Base-by-base conservation (phyloP, 2,797 vertebrate genomes). In the Tarsius wallacei region DNA sequence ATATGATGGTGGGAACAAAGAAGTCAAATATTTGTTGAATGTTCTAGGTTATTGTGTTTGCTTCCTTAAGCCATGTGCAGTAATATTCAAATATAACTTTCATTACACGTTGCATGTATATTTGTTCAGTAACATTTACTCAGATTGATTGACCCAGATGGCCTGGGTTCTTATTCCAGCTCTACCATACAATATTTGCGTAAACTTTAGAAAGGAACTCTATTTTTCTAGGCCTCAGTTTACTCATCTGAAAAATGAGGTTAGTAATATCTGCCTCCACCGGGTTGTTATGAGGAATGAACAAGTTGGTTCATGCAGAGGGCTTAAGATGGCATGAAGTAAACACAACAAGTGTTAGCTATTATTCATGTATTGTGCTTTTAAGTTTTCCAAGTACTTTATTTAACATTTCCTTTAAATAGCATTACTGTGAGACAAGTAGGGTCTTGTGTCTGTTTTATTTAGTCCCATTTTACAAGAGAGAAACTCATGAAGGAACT, bases 371-470 rank as follows among this genome's bases (percentile, higher is more conserved):
- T 22, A 68, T 82, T 82, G 36, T 33, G 49, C 33, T 90, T 98
- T 94, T 82, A 82, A 92, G 47, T 90, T 96, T 96, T 93, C 47
- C 59, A 81, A 77, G 31, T 91, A 74, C 53, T 82, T 88, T 86
- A 83, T 82, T 88, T 86, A 83, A 68, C 4, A 71, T 93, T 88
- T 94, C 53, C 51, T 95, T 94, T 63, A 88, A 28, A 68, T 68
- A 87, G 74, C 51, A 61, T 95, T 90, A 10, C 68, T 96, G 0
- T 85, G 63, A 93, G 66, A 90, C 77, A 83, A n/a, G 47, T 49
- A 63, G 63, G 19, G 19, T 87, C 53, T 59, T 33, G 68, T 82
- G 21, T 88, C 21, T 94, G 19, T 33, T 61, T n/a, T 66, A 51
- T 92, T 87, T 80, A 94, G 64, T 74, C 16, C 47, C 33, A 14